phyloP scores from a whole-genome alignment of 2,113 vertebrate species.

The Sminthopsis crassicaudata region DNA sequence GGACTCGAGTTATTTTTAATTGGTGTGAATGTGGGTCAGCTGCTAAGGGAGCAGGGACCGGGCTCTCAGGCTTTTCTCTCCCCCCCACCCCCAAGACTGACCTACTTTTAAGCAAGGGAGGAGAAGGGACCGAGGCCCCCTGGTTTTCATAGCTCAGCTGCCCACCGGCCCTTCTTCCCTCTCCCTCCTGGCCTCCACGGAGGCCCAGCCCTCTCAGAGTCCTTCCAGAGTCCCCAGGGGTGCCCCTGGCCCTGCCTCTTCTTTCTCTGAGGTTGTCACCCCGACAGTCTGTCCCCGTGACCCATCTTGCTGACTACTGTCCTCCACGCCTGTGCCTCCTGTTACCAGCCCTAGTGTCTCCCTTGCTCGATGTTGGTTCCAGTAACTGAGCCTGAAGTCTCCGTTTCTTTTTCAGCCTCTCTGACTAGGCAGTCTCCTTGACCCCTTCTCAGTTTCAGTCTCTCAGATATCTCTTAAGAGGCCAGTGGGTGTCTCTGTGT shows the following conservation, averaged over 20 bases:
- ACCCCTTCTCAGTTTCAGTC: background rate
- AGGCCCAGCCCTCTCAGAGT: background rate
- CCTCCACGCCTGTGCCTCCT: too few species aligned
- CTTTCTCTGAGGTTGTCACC: too few species aligned
- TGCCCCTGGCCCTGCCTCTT: too few species aligned
- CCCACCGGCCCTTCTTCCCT: background rate
- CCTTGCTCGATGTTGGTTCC: background rate
- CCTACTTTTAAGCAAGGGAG: constrained; percentile 72
- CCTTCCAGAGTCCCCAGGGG: background rate
- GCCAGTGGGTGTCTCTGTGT: background rate
- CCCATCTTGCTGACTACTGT: background rate
- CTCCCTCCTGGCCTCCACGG: background rate
- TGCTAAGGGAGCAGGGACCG: constrained; percentile 71
- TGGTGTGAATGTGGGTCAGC: constrained; percentile 75
- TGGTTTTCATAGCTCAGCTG: background rate
- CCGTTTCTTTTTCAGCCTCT: background rate
- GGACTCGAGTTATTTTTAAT: constrained; percentile 80
- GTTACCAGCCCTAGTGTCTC: background rate
- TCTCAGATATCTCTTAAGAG: background rate
- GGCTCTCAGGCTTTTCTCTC: constrained; percentile 41
- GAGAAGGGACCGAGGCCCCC: background rate
- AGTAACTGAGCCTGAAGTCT: background rate
- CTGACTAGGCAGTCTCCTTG: too few species aligned
- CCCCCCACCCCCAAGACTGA: constrained; percentile 52
- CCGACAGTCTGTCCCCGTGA: too few species aligned